Evolutionary conservation across 2,888 invertebrate species (phyloP), one percentile per base, ranked within the genome.

Genomic region (Clunio marinus): DNA sequence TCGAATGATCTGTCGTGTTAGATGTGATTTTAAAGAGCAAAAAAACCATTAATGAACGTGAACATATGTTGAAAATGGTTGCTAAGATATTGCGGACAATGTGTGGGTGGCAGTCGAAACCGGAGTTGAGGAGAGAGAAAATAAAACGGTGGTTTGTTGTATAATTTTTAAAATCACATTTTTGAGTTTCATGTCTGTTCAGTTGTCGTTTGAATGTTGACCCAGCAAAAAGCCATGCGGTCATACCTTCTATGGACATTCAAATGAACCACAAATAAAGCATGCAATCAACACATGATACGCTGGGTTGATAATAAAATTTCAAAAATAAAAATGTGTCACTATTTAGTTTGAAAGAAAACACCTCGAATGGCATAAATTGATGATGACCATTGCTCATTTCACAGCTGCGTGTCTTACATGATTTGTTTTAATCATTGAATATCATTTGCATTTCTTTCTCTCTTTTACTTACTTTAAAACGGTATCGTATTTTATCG

Each of bases 1-100:
- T 41, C 41, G n/a, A 41, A 10, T 41, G 41, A 41, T 41, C 41
- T 41, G 10, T 41, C 10, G 15, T 41, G 41, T 41, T 41, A 41
- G 41, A 41, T 41, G n/a, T 41, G 41, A 41, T 41, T 41, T 41
- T 41, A 41, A 41, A 41, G 41, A 41, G 41, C 41, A 41, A 41
- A 41, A 41, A 15, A 41, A 41, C 41, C 41, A 41, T 41, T 41
- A 41, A 41, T 41, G 41, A 41, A 41, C 15, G 10, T 10, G 15
- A 15, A 10, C 3, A 13, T 10, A 8, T 32, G 4, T 7, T 8
- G 32, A 32, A 32, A 10, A 41, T 15, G 10, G 41, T 41, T 10
- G 4, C n/a, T n/a, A n/a, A 10, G 41, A 15, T 41, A 41, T 41
- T 15, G 2, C 41, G 41, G 41, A n/a, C 41, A 41, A n/a, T 15